Conservation (phyloP, 2,113 vertebrate species). For the Polyodon spathula region DNA sequence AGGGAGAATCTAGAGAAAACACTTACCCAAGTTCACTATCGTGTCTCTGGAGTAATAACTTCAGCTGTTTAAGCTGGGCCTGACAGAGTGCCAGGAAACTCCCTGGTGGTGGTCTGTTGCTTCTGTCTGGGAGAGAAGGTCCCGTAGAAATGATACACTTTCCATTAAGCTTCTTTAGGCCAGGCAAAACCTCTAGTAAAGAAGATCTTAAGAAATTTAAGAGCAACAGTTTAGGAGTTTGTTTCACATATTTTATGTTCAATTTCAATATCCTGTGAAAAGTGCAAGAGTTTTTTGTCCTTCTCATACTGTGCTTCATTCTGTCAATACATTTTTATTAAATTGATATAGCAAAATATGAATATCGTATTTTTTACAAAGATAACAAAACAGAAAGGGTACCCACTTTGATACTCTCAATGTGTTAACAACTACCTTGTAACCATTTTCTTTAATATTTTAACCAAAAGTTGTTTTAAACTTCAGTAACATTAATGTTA, state of each 20-base stretch:
- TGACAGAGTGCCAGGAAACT: conserved; percentile 64
- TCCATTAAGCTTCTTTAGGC: conserved; percentile 56
- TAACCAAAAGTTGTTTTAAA: no score
- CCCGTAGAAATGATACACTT: conserved; percentile 36
- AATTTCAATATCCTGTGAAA: background rate
- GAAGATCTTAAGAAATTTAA: conserved; percentile 47
- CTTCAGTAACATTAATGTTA: no score
- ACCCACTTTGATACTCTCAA: no score
- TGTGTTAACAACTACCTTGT: no score
- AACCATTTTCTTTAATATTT: no score
- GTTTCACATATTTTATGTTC: background rate
- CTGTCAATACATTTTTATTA: no score
- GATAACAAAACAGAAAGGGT: no score
- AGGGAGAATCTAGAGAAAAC: background rate
- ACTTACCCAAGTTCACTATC: conserved; percentile 52
- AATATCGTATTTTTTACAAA: no score
- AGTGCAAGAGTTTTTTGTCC: background rate
- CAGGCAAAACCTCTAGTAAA: conserved; percentile 53
- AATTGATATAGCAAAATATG: no score
- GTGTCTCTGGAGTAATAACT: conserved; percentile 44
- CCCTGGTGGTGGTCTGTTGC: conserved; percentile 26
- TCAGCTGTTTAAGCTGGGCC: conserved; percentile 60
- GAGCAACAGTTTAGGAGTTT: conserved; percentile 21
- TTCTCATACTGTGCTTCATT: no score
- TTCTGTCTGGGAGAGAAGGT: conserved; percentile 28